Percentiles rank a stretch among this genome's conserved stretches.
phyloP scores from a whole-genome alignment of 2,113 vertebrate genomes.

The Gambusia holbrooki region DNA sequence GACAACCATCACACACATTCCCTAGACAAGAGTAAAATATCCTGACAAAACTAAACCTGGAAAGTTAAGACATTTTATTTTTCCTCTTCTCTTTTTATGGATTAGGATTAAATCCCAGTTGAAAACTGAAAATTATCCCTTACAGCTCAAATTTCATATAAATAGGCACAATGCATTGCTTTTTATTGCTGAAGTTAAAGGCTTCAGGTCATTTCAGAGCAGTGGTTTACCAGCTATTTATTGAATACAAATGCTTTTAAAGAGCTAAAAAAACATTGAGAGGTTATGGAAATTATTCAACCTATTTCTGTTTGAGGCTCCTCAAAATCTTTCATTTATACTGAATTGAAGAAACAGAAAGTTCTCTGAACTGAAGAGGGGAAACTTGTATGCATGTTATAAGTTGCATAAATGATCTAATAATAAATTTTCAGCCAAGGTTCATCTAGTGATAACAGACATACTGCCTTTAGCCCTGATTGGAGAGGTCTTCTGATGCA shows the following conservation, averaged over 20 bases:
- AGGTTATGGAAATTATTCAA: slow-evolving; percentile 46
- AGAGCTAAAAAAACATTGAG: slow-evolving; percentile 30
- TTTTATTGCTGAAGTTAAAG: background rate
- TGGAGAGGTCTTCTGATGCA: too few relatives aligned
- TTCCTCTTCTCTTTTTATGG: too few relatives aligned
- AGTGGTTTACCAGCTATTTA: slow-evolving; percentile 54
- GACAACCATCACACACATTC: too few relatives aligned
- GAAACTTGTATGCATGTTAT: slow-evolving; percentile 29
- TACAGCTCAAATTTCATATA: background rate
- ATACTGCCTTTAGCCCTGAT: too few relatives aligned
- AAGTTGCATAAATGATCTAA: slow-evolving; percentile 25
- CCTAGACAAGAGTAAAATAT: too few relatives aligned
- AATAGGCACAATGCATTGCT: slow-evolving; percentile 1
- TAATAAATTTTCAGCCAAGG: slow-evolving; percentile 9
- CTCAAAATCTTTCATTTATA: slow-evolving; percentile 34
- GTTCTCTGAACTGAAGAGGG: slow-evolving; percentile 2
- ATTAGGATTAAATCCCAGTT: too few relatives aligned
- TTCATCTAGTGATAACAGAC: background rate
- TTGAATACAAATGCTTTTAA: slow-evolving; percentile 40
- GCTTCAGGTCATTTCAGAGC: slow-evolving; percentile 25
- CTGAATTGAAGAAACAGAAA: slow-evolving; percentile 14
- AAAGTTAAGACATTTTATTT: too few relatives aligned
- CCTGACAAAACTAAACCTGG: too few relatives aligned
- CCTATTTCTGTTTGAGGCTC: background rate
- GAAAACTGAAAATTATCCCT: too few relatives aligned